Percentiles rank a stretch among this genome's conserved stretches.
Conservation (phyloP, 2,113 vertebrate species). For the Sialia sialis region DNA sequence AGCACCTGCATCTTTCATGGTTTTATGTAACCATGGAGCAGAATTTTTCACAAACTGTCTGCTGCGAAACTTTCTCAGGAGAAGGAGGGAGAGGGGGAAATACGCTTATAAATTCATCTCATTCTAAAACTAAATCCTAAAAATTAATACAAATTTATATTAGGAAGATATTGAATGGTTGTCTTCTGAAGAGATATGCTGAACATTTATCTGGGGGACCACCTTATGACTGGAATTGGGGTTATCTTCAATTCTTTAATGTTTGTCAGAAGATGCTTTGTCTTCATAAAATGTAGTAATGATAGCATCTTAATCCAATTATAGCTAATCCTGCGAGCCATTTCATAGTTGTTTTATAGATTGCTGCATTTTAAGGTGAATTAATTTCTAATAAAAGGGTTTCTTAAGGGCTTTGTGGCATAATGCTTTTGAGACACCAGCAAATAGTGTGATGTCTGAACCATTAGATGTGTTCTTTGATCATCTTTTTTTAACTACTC, state of each 20-base stretch:
- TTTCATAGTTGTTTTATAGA: not conserved
- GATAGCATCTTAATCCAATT: not conserved
- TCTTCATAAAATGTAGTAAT: not conserved
- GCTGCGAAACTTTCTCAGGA: not conserved
- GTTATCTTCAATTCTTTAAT: not conserved
- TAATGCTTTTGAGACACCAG: not conserved
- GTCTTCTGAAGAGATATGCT: not conserved
- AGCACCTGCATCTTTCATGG: not conserved
- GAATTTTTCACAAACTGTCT: not conserved
- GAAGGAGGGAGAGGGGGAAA: not conserved
- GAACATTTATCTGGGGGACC: not conserved
- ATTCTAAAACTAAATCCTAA: not conserved
- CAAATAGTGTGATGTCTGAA: not conserved
- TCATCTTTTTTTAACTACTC: conserved; percentile 15
- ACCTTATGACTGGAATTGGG: not conserved
- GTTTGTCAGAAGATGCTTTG: not conserved
- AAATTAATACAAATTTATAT: not conserved
- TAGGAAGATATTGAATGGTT: not conserved
- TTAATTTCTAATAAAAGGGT: conserved; percentile 8
- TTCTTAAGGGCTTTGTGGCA: not conserved
- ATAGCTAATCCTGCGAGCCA: not conserved
- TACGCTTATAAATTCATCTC: not conserved
- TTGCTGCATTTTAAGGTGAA: conserved; percentile 6
- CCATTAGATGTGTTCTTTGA: conserved; percentile 14
- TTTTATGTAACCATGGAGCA: not conserved